Evolutionary conservation across 2,113 vertebrate species (phyloP).

Genomic region (Callipepla californica): DNA sequence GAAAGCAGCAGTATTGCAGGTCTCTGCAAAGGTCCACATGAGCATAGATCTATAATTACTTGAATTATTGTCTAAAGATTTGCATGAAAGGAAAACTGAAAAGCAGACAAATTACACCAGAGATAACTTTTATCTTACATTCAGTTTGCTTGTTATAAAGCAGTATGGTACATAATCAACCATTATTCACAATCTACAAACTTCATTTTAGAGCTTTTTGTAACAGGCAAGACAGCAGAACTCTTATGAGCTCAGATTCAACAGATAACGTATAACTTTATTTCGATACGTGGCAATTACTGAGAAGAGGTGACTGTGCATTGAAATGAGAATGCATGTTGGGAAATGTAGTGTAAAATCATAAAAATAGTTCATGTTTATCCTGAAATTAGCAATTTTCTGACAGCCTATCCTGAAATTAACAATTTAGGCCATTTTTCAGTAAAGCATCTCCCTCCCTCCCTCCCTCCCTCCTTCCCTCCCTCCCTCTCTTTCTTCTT

Average conservation of each 20-base stretch:
- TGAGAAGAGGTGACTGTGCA: background rate
- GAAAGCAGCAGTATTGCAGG: background rate
- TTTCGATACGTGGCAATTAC: background rate
- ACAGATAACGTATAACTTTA: background rate
- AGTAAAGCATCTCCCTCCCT: background rate
- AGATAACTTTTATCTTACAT: background rate
- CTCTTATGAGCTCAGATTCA: background rate
- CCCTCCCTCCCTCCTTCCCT: background rate
- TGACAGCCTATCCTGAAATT: background rate
- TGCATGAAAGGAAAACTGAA: conserved; percentile 9
- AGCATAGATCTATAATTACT: background rate
- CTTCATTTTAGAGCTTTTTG: background rate
- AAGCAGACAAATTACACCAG: background rate
- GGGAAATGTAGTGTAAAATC: background rate
- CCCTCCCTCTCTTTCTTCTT: no score
- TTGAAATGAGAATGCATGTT: background rate
- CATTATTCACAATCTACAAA: background rate
- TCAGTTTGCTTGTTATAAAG: conserved; percentile 60
- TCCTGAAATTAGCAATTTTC: background rate
- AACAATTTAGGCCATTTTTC: background rate
- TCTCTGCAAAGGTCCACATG: background rate
- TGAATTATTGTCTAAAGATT: conserved; percentile 19
- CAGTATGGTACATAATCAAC: background rate
- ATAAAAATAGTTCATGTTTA: background rate
- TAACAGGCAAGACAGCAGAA: background rate